A percentile compares a stretch with the other conserved stretches of the same genome.
phyloP scores from a whole-genome alignment of 2,113 vertebrate species.

The Acanthisitta chloris region DNA sequence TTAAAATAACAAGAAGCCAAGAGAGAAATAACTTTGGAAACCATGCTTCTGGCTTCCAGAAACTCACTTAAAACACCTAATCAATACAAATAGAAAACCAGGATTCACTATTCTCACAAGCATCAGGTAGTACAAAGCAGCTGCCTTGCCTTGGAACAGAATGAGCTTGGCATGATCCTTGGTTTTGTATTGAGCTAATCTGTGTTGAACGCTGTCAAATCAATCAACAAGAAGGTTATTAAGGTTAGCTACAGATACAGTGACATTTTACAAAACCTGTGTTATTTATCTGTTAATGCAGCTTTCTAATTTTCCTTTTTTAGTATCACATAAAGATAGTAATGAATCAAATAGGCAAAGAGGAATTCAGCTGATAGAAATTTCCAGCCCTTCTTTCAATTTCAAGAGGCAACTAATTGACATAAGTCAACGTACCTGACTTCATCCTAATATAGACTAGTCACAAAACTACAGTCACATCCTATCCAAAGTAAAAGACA shows the following conservation, averaged over 20 bases:
- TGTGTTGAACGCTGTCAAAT: conserved; percentile 33
- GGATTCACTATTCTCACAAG: not conserved
- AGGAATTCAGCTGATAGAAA: not conserved
- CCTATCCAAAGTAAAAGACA: not conserved
- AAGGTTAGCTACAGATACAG: conserved; percentile 12
- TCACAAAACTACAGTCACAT: not conserved
- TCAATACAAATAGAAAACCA: not conserved
- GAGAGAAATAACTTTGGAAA: not conserved
- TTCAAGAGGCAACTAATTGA: not conserved
- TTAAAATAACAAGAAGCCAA: not conserved
- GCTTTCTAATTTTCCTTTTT: conserved; percentile 21
- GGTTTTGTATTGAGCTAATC: not conserved
- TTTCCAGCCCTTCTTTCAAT: not conserved
- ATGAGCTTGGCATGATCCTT: not conserved
- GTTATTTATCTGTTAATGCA: conserved; percentile 40
- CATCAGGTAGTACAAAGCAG: not conserved
- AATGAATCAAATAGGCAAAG: conserved; percentile 13
- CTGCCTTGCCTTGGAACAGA: not conserved
- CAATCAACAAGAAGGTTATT: not conserved
- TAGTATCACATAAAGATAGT: not conserved
- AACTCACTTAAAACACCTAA: not conserved
- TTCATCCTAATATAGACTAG: not conserved
- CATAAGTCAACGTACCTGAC: not conserved
- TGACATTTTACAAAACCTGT: conserved; percentile 54
- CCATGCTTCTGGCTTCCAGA: not conserved